phyloP scores from a whole-genome alignment of 2,113 vertebrate genomes.

The Philantomba maxwellii region DNA sequence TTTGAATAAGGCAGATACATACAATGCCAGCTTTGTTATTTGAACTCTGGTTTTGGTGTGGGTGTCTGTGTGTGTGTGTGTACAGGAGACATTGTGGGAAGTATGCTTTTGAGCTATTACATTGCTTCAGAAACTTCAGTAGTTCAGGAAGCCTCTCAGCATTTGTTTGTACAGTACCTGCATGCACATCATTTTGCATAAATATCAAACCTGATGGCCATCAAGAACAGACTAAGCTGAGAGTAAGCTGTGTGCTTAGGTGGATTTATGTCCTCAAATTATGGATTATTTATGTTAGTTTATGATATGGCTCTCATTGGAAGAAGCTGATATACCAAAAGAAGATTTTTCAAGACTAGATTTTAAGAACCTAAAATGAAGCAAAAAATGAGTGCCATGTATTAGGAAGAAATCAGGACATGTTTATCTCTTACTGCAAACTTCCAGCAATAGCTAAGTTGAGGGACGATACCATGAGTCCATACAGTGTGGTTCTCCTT shows the following conservation, averaged over 20 bases:
- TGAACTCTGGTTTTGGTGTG: background rate
- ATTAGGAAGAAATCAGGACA: background rate
- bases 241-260: background rate
- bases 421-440: background rate
- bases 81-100: background rate
- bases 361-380: constrained; percentile 13
- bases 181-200: background rate
- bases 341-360: background rate
- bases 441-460: background rate
- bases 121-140: background rate
- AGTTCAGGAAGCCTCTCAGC: background rate
- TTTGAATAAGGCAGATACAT: constrained; percentile 23
- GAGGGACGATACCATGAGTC: background rate
- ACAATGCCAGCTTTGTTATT: constrained; percentile 42
- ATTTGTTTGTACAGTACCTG: background rate
- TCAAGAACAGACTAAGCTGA: background rate
- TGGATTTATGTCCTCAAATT: background rate
- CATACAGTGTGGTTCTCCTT: background rate
- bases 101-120: background rate
- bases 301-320: background rate
- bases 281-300: background rate
- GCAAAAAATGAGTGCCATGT: background rate
- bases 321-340: background rate
- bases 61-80: background rate
- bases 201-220: background rate